Conservation (phyloP, 2,888 invertebrate species). For the Nesidiocoris tenuis region DNA sequence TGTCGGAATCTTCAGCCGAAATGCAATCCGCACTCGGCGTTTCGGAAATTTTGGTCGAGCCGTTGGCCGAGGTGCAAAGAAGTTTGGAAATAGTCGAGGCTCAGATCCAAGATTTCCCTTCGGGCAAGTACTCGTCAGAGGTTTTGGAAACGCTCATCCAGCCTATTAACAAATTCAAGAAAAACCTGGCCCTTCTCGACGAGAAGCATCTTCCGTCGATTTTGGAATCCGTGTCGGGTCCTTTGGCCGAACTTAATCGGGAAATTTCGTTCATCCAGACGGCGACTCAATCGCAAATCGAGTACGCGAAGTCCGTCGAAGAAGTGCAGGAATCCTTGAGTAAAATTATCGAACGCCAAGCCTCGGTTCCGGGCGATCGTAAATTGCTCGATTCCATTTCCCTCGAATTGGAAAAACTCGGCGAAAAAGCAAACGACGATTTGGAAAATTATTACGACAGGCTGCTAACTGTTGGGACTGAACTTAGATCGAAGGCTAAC, state of each 20-base stretch:
- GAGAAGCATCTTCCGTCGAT: constrained; percentile 48
- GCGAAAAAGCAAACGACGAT: constrained; percentile 47
- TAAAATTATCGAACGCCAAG: constrained; percentile 51
- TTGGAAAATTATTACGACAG: constrained; percentile 46
- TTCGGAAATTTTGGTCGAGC: constrained; percentile 55
- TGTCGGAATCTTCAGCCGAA: constrained; percentile 51
- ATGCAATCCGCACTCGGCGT: constrained; percentile 51
- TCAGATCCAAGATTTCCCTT: constrained; percentile 53
- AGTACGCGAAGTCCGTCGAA: constrained; percentile 50
- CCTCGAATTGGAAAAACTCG: constrained; percentile 44
- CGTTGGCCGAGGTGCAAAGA: constrained; percentile 63
- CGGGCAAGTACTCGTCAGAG: constrained; percentile 50
- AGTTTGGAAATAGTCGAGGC: constrained; percentile 58
- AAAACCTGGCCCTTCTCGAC: constrained; percentile 50
- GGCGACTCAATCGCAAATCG: constrained; percentile 33
- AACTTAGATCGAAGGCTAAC: constrained; percentile 45
- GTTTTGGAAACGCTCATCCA: constrained; percentile 53
- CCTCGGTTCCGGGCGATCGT: constrained; percentile 48
- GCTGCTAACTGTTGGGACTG: constrained; percentile 44
- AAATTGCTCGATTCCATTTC: constrained; percentile 44
- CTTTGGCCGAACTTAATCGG: constrained; percentile 54
- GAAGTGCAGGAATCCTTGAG: constrained; percentile 52
- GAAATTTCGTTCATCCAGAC: constrained; percentile 53
- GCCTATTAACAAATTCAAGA: constrained; percentile 53
- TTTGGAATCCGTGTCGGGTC: constrained; percentile 52